Base-by-base conservation (phyloP, 2,113 vertebrate genomes). In the Urocolius indicus region DNA sequence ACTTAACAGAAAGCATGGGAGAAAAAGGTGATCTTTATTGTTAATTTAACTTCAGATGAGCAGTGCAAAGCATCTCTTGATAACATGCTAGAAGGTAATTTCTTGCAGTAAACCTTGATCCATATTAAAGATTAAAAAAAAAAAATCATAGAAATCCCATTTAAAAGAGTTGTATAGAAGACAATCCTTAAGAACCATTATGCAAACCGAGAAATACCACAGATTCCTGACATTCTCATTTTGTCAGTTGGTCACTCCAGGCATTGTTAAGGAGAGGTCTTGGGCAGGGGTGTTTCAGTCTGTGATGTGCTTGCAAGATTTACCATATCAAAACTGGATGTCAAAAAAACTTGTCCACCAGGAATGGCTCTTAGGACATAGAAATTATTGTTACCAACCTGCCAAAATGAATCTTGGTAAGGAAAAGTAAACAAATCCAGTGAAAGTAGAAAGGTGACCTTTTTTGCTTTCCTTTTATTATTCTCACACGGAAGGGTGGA, bases 401-500 rank as follows among this genome's bases (percentile, higher is more conserved):
- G 71, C 71, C 74, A 57, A 26, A 90, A 82, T 0, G 5, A 79
- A 6, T 79, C 45, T 67, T 52, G 54, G 17, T 91, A 61, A 90
- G 76, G 75, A 74, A 86, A 76, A 73, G 22, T 61, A 66, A 88
- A 86, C 55, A 86, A 69, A 76, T 80, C 24, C 75, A 69, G 67
- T 0, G 2, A 55, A 82, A 93, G 85, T 45, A 74, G 63, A 63
- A 83, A 66, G 58, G 63, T 75, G 74, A 17, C 52, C 69, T 73
- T 84, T 87, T 87, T 61, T 73, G 65, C 24, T 84, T 88, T 92
- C 67, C 63, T 93, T 80, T 86, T 67, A 46, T 90, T 86, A 77
- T 54, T 94, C 51, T 67, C 63, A 2, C 11, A 13, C 79, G 88
- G 92, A 88, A 86, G 68, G 95, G 94, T 94, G 96, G 94, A 93